Conservation (phyloP, 2,113 vertebrate genomes). For the Prionailurus viverrinus region DNA sequence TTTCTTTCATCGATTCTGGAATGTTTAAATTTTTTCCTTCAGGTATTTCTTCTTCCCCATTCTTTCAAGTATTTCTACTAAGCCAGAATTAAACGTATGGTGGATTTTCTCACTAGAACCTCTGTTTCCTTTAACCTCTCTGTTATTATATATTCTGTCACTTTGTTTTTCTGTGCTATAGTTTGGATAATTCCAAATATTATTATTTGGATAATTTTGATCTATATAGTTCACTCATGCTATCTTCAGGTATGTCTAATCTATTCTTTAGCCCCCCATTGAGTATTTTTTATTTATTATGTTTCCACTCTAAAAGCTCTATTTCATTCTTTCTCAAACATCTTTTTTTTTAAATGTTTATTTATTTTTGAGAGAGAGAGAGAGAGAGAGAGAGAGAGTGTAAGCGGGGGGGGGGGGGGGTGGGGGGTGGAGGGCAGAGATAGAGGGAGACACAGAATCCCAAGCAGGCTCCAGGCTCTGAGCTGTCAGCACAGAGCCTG, state of each 20-base stretch:
- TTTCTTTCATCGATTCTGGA: not conserved
- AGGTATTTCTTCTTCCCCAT: not conserved
- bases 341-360: no score
- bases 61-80: not conserved
- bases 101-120: rapidly evolving
- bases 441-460: no score
- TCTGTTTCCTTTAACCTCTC: rapidly evolving
- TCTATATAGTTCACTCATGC: not conserved
- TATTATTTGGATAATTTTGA: not conserved
- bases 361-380: no score
- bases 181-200: no score
- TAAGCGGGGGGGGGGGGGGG: no score
- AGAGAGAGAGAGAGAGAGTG: no score
- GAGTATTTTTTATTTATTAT: not conserved
- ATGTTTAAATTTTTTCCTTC: not conserved
- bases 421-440: no score
- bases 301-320: not conserved
- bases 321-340: not conserved
- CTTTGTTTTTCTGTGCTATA: rapidly evolving
- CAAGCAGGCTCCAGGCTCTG: no score
- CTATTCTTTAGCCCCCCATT: not conserved
- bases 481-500: no score
- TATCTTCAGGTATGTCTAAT: not conserved
- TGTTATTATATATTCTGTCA: rapidly evolving
- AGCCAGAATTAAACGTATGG: rapidly evolving